These are phyloP conservation scores for Epistrophe eligans DNA, from an alignment of 2,888 invertebrate genomes.

Conservation along the genomic window DNA sequence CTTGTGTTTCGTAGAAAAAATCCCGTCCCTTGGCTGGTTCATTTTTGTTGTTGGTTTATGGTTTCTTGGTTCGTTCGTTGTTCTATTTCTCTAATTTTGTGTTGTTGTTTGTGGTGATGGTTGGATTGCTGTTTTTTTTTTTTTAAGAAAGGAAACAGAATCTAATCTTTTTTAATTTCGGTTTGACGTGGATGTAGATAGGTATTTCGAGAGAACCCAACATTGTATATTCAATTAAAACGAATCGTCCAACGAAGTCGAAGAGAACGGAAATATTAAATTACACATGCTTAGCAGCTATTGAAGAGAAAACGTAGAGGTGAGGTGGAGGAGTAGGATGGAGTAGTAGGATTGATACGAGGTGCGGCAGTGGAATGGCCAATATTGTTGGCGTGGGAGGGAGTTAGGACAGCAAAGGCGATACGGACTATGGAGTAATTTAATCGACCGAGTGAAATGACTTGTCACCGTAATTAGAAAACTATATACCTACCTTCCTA, in stretches of 20 bases:
- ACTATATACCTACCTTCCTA: too few species aligned
- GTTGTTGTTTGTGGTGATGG: conserved; percentile 30
- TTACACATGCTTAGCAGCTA: conserved; percentile 65
- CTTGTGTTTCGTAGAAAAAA: conserved; percentile 70
- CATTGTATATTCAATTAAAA: conserved; percentile 66
- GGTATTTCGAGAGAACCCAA: neutral
- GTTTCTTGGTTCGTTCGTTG: conserved; percentile 16
- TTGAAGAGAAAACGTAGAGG: neutral
- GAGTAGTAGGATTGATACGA: neutral
- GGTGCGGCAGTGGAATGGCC: neutral
- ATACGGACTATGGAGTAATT: conserved; percentile 54
- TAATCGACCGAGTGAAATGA: conserved; percentile 72
- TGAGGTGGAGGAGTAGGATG: neutral
- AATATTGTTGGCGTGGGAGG: neutral
- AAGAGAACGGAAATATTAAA: conserved; percentile 71
- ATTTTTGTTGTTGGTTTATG: conserved; percentile 19
- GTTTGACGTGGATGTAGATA: conserved; percentile 38
- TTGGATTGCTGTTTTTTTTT: conserved; percentile 17
- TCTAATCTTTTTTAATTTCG: conserved; percentile 64
- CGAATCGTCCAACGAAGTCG: conserved; percentile 44
- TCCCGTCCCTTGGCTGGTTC: conserved; percentile 52
- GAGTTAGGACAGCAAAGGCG: conserved; percentile 17
- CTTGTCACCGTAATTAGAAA: conserved; percentile 74
- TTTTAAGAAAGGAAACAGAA: conserved; percentile 16
- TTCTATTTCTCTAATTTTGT: conserved; percentile 29